Base-by-base conservation (phyloP, 2,888 invertebrate species). In the Timema cristinae region DNA sequence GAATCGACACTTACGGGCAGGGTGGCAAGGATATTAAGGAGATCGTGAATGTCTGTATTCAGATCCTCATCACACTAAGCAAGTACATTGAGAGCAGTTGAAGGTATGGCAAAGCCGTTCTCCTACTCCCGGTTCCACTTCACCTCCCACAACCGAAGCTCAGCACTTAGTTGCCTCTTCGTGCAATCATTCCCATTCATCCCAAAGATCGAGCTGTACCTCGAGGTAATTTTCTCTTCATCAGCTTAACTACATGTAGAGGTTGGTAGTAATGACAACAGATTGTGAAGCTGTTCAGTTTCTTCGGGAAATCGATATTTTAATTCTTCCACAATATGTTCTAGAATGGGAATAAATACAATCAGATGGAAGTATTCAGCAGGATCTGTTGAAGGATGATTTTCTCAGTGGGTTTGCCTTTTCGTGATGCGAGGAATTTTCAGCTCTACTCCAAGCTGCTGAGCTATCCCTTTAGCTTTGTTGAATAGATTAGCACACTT, bases 391-490 rank as follows among this genome's bases (percentile, higher is more conserved):
- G 56, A n/a, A 48, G 54, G 69, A 56, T 69, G 69, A 51, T 69
- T 69, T 48, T 69, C 69, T 69, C 69, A 48, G 56, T n/a, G n/a
- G 47, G 56, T 69, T 56, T 69, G 54, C n/a, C n/a, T 69, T 54
- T 32, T 47, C 32, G 61, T 10, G 6, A 66, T 50, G 15, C 71
- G 50, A 63, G 66, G 71, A 15, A 71, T 50, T 16, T 49, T 71
- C 15, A 67, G 8, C 9, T 71, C 71, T 6, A 67, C 51, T 11
- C 48, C 50, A 48, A 71, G 48, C 32, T 32, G 2, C 59, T 66
- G 47, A 13, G 54, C 54, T 13, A 54, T 11, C 11, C n/a, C 54
- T 13, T 54, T 5, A 59, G 8, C 59, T 59, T 59, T 6, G 59
- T 59, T 59, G 59, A 59, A 59, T 16, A 59, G 59, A 16, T 59